Evolutionary conservation across 2,888 invertebrate genomes (phyloP).

Genomic region (Thereva unica): DNA sequence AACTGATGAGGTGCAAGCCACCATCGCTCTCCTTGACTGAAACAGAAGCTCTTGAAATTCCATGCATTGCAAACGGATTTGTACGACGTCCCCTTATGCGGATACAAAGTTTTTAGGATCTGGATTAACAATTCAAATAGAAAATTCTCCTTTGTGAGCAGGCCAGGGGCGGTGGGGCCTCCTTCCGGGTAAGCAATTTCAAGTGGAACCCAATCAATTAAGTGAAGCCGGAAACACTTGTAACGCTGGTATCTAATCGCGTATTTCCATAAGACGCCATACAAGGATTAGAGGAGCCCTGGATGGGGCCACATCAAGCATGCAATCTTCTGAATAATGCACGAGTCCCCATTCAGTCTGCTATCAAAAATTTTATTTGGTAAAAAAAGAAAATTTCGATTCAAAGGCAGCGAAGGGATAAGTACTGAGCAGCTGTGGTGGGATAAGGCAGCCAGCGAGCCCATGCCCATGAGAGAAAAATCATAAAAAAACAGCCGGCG

Average conservation of each 20-base stretch:
- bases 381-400: not conserved
- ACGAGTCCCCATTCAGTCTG: constrained; percentile 7
- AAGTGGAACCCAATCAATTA: constrained; percentile 19
- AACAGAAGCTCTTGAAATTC: constrained; percentile 22
- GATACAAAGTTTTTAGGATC: not conserved
- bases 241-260: not conserved
- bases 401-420: no score
- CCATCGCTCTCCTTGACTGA: not conserved
- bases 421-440: no score
- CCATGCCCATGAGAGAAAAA: no score
- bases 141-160: not conserved
- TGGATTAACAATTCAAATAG: constrained; percentile 29
- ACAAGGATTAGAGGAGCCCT: no score
- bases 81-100: constrained; percentile 11
- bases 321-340: constrained; percentile 11
- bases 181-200: constrained; percentile 11
- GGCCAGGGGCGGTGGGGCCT: not conserved
- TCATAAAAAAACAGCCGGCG: no score
- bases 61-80: constrained; percentile 12
- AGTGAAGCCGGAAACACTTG: constrained; percentile 2
- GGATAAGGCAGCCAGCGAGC: no score
- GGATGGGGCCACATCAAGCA: constrained; percentile 13
- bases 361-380: constrained; percentile 14
- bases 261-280: constrained; percentile 12
- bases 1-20: no score